phyloP scores from a whole-genome alignment of 1,140 invertebrate species.

The Rhagoletis pomonella region DNA sequence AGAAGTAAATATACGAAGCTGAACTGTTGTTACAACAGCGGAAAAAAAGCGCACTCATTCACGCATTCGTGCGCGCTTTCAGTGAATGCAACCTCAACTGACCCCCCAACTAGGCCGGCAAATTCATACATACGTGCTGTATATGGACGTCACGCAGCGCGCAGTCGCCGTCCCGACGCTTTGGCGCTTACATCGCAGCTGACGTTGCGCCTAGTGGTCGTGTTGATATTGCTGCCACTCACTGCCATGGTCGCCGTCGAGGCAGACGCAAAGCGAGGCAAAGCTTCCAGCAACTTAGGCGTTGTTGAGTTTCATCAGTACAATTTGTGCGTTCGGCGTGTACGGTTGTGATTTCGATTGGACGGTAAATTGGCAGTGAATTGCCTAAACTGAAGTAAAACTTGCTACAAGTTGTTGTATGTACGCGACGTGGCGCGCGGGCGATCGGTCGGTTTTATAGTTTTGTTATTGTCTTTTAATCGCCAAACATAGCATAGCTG shows the following conservation, averaged over 20 bases:
- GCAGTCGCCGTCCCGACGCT: slow-evolving; percentile 13
- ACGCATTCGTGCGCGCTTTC: neutral
- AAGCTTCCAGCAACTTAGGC: slow-evolving; percentile 55
- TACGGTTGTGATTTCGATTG: slow-evolving; percentile 61
- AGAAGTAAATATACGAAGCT: slow-evolving; percentile 6
- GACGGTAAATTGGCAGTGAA: slow-evolving; percentile 17
- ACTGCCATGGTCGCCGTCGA: slow-evolving; percentile 27
- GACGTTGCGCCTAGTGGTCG: neutral
- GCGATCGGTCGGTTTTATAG: neutral
- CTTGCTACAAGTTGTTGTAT: slow-evolving; percentile 36
- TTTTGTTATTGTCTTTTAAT: slow-evolving; percentile 41
- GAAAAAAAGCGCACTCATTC: slow-evolving; percentile 8
- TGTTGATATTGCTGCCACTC: slow-evolving; percentile 35
- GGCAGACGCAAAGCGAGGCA: slow-evolving; percentile 24
- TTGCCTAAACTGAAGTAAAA: neutral
- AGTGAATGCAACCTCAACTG: neutral
- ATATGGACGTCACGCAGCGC: slow-evolving; percentile 10
- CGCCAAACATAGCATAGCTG: neutral
- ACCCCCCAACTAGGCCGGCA: slow-evolving; percentile 10
- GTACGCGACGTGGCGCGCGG: no score
- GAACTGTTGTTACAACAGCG: neutral
- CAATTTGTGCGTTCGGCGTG: slow-evolving; percentile 72
- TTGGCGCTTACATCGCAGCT: neutral
- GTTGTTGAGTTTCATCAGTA: slow-evolving; percentile 63
- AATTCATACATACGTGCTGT: neutral